A percentile compares a stretch with the other conserved stretches of the same genome.
Conservation (phyloP, 2,888 invertebrate species). For the Malthinus seriepunctatus region DNA sequence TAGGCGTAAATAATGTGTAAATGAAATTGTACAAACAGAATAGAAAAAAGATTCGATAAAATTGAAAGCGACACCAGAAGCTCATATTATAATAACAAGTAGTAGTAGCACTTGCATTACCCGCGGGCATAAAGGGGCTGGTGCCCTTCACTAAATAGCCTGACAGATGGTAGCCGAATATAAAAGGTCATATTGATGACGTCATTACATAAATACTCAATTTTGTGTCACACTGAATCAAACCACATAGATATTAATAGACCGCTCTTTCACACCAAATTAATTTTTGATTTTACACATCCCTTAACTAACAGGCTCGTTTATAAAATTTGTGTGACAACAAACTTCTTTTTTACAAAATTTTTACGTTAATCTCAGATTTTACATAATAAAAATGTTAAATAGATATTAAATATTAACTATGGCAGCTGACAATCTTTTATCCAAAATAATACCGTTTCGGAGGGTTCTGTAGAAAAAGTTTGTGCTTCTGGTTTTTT, state of each 20-base stretch:
- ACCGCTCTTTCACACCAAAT: slow-evolving; percentile 26
- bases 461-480: too few relatives aligned
- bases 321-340: not conserved
- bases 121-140: slow-evolving; percentile 42
- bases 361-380: slow-evolving; percentile 2
- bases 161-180: slow-evolving; percentile 51
- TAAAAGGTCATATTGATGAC: slow-evolving; percentile 52
- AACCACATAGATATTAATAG: slow-evolving; percentile 36
- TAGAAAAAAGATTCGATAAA: slow-evolving; percentile 36
- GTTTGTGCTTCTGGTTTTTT: too few relatives aligned
- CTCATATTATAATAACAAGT: slow-evolving; percentile 41
- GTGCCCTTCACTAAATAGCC: slow-evolving; percentile 44
- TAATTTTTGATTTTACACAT: slow-evolving; percentile 9
- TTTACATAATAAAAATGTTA: not conserved
- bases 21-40: slow-evolving; percentile 32
- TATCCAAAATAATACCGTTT: too few relatives aligned
- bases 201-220: slow-evolving; percentile 45
- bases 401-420: too few relatives aligned
- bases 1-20: slow-evolving; percentile 21
- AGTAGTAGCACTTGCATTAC: slow-evolving; percentile 45
- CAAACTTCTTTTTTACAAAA: not conserved
- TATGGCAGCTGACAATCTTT: too few relatives aligned
- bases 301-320: slow-evolving; percentile 2
- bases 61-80: slow-evolving; percentile 51
- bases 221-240: slow-evolving; percentile 40